These are phyloP conservation scores for Hydrotaea cyrtoneurina DNA, from an alignment of 2,888 invertebrate genomes.

Conservation along the genomic window DNA sequence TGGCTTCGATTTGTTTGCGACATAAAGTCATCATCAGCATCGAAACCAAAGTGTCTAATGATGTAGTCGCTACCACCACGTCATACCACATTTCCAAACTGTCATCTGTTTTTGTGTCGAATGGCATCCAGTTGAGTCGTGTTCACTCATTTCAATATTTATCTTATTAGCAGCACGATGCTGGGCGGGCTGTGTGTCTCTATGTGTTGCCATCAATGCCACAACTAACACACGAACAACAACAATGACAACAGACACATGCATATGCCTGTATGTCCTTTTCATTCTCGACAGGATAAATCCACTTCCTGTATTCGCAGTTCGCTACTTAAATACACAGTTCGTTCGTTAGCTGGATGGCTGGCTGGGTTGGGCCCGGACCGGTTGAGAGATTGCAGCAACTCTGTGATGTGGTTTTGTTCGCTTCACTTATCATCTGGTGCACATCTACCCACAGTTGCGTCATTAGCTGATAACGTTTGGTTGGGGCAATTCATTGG, in stretches of 20 bases:
- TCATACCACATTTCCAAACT: slow-evolving; percentile 46
- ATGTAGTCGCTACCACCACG: slow-evolving; percentile 44
- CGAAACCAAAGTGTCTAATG: slow-evolving; percentile 47
- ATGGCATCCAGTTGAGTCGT: background rate
- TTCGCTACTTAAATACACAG: background rate
- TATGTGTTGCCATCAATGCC: background rate
- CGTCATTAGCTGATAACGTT: slow-evolving; percentile 57
- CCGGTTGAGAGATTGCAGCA: background rate
- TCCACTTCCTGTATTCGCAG: slow-evolving; percentile 6
- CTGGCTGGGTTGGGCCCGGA: background rate
- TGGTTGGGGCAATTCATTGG: slow-evolving; percentile 18
- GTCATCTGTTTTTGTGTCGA: slow-evolving; percentile 32
- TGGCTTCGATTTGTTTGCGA: slow-evolving; percentile 14
- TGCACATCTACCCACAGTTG: slow-evolving; percentile 37
- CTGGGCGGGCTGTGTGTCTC: background rate
- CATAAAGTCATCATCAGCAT: slow-evolving; percentile 22
- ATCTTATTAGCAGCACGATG: background rate
- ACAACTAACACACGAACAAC: background rate
- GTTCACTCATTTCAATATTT: slow-evolving; percentile 10
- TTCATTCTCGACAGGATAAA: slow-evolving; percentile 7
- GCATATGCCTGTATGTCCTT: slow-evolving; percentile 13
- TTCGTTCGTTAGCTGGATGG: background rate
- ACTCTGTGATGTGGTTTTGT: slow-evolving; percentile 50
- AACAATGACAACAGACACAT: background rate
- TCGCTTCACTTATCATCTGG: slow-evolving; percentile 41